Percentiles rank a stretch among this genome's conserved stretches.
Conservation (phyloP, 53 echinoderm and acorn worm genomes). For the Mesocentrotus franciscanus region DNA sequence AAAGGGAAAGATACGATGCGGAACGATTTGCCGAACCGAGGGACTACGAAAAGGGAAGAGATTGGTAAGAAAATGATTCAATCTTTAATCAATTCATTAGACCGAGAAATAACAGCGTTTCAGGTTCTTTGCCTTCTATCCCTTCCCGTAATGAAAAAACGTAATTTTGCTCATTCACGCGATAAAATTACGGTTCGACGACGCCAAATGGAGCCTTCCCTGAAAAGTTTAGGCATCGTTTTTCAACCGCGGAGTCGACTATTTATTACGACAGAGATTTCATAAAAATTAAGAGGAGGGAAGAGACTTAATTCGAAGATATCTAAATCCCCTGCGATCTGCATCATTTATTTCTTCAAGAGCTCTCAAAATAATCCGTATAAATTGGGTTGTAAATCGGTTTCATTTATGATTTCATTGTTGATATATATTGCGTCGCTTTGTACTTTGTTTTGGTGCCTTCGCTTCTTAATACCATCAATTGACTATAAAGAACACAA, state of each 20-base stretch:
- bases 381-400: neutral
- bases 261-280: neutral
- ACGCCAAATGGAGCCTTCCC: neutral
- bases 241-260: neutral
- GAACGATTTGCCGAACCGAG: neutral
- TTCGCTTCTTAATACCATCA: neutral
- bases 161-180: conserved; percentile 27
- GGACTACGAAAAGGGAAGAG: neutral
- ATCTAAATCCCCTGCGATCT: neutral
- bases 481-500: too few relatives aligned
- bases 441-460: neutral
- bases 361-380: neutral
- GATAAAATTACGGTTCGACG: conserved; percentile 11
- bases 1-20: neutral
- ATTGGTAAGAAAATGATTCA: conserved; percentile 30
- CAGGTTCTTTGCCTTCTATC: conserved; percentile 5
- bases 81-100: conserved; percentile 56
- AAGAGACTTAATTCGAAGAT: neutral
- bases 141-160: conserved; percentile 5
- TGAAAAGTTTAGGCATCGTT: neutral
- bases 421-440: neutral
- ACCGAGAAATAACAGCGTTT: conserved; percentile 46
- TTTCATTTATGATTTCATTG: neutral
- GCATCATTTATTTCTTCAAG: neutral
- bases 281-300: neutral